A percentile compares a stretch with the other conserved stretches of the same genome.
Conservation (phyloP, 2,888 invertebrate species). For the Lochmaea crataegi region DNA sequence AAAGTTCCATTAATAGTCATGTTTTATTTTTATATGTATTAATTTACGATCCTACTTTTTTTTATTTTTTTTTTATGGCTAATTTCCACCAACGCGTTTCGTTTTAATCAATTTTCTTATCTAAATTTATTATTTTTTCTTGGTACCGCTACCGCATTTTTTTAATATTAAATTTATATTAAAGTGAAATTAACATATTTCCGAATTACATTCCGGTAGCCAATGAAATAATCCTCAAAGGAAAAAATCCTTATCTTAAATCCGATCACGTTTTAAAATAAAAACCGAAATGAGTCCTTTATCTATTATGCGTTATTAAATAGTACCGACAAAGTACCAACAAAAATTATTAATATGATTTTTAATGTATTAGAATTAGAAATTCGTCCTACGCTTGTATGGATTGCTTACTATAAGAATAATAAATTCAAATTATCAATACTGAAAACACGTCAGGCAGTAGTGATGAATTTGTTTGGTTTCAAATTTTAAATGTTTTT, state of each 20-base stretch:
- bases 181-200: slow-evolving; percentile 2
- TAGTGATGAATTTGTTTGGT: too few species aligned
- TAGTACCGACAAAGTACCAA: slow-evolving; percentile 14
- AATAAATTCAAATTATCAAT: not conserved
- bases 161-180: not conserved
- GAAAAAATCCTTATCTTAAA: slow-evolving; percentile 5
- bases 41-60: slow-evolving; percentile 1
- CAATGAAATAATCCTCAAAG: not conserved
- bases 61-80: not conserved
- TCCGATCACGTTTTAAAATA: not conserved
- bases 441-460: too few species aligned
- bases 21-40: not conserved
- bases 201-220: not conserved
- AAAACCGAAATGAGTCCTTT: not conserved
- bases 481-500: too few species aligned
- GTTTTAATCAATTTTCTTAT: slow-evolving; percentile 9
- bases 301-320: not conserved
- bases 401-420: not conserved
- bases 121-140: not conserved
- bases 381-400: slow-evolving; percentile 2
- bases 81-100: slow-evolving; percentile 1
- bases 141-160: slow-evolving; percentile 1
- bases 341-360: slow-evolving; percentile 10
- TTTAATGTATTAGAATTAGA: not conserved
- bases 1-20: not conserved